Percentiles rank a stretch among this genome's conserved stretches.
Evolutionary conservation across 2,113 vertebrate genomes (phyloP).

Genomic region (Microtus pennsylvanicus): DNA sequence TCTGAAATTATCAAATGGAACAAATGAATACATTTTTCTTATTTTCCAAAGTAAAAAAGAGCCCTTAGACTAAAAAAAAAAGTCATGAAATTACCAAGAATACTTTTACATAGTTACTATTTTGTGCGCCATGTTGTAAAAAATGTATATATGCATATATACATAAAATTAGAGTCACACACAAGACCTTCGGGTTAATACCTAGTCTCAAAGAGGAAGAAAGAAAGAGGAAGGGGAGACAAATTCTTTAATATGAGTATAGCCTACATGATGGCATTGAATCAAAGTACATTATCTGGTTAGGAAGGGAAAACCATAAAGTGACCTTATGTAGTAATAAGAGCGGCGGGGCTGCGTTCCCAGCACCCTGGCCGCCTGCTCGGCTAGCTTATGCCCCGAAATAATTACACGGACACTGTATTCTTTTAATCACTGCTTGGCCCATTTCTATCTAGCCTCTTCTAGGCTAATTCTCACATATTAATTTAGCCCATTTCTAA

Average conservation of each 20-base stretch:
- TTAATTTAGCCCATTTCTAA: too few relatives aligned
- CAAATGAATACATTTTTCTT: constrained; percentile 58
- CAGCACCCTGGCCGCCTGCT: too few relatives aligned
- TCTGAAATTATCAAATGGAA: constrained; percentile 54
- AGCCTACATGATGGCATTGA: background rate
- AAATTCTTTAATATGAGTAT: background rate
- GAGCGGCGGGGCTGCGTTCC: too few relatives aligned
- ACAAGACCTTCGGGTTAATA: background rate
- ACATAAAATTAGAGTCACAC: background rate
- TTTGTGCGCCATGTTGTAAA: background rate
- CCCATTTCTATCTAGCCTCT: too few relatives aligned
- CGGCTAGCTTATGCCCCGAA: too few relatives aligned
- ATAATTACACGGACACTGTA: too few relatives aligned
- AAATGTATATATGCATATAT: background rate
- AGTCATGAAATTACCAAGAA: constrained; percentile 3
- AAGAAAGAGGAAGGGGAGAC: background rate
- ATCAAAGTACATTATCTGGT: background rate
- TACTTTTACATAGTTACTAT: background rate
- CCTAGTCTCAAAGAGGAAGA: background rate
- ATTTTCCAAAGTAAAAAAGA: background rate
- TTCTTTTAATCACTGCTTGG: too few relatives aligned
- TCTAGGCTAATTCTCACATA: too few relatives aligned
- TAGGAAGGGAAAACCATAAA: background rate
- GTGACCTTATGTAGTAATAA: background rate
- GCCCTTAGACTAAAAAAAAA: constrained; percentile 7